phyloP scores from a whole-genome alignment of 2,888 invertebrate species.

The Serripes groenlandicus region DNA sequence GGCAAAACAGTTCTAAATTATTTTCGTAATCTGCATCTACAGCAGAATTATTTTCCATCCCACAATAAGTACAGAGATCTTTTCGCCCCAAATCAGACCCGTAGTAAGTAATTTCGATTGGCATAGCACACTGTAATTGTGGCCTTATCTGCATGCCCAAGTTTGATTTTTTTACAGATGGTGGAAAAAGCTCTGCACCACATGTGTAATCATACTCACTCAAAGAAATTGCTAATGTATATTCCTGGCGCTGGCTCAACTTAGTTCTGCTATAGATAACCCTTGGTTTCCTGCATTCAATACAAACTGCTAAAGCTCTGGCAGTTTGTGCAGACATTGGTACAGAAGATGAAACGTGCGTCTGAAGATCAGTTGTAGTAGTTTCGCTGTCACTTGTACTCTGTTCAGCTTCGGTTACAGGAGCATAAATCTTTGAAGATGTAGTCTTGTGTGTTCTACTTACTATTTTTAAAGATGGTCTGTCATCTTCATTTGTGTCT shows the following conservation, averaged over 20 bases:
- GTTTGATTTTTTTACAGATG: too few species aligned
- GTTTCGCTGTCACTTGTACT: too few species aligned
- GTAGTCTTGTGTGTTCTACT: not conserved
- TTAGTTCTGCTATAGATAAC: constrained; percentile 12
- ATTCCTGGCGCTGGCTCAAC: constrained; percentile 12
- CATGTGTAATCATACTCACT: constrained; percentile 35
- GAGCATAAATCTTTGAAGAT: too few species aligned
- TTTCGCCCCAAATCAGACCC: too few species aligned
- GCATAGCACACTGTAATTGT: too few species aligned
- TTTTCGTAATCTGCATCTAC: too few species aligned
- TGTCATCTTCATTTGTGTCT: constrained; percentile 36
- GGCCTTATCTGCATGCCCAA: too few species aligned
- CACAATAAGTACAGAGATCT: too few species aligned
- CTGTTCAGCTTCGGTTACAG: too few species aligned
- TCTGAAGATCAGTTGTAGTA: not conserved
- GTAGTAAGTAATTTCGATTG: too few species aligned
- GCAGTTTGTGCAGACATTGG: constrained; percentile 22
- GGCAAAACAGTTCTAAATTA: too few species aligned
- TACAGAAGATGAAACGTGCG: not conserved
- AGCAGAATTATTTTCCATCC: too few species aligned
- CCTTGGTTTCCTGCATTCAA: constrained; percentile 33
- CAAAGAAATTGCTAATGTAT: not conserved
- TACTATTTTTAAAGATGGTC: constrained; percentile 28
- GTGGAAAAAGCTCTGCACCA: constrained; percentile 7
- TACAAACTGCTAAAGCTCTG: not conserved